Conservation (phyloP, 2,113 vertebrate genomes). For the Pelecanoides urinatrix region DNA sequence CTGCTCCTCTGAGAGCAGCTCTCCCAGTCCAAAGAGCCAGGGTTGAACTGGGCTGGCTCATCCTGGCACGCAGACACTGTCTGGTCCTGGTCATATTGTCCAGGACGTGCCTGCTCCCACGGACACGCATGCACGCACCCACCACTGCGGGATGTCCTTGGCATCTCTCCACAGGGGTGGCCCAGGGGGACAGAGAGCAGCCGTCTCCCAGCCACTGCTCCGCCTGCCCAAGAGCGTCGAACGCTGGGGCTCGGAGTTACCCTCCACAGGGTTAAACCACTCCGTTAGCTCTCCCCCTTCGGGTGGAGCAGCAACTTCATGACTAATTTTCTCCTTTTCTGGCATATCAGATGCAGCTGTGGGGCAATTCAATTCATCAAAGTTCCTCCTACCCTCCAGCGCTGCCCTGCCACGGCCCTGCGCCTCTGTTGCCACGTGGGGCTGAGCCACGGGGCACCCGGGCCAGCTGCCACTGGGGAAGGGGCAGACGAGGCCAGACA, state of each 20-base stretch:
- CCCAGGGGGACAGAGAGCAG: not conserved
- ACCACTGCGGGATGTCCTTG: accelerated
- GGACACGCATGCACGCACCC: accelerated
- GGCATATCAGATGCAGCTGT: not conserved
- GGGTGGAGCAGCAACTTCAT: not conserved
- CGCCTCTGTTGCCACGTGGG: accelerated
- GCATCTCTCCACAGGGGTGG: not conserved
- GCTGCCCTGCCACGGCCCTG: accelerated
- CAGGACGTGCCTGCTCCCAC: accelerated
- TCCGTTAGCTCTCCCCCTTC: not conserved
- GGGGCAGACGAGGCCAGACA: not conserved
- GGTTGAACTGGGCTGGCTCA: not conserved
- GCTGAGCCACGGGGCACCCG: accelerated
- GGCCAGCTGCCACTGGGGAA: not conserved
- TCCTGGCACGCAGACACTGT: not conserved
- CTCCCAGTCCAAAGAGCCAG: not conserved
- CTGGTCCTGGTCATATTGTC: not conserved
- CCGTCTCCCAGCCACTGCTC: not conserved
- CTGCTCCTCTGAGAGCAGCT: not conserved
- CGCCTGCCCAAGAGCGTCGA: accelerated
- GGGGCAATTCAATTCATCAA: not conserved
- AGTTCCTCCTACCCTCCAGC: not conserved
- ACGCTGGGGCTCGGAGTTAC: accelerated
- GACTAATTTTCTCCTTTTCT: conserved; percentile 13
- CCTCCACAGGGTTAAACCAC: not conserved